These are phyloP conservation scores for Chlorospingus semifuscus DNA, from an alignment of 2,797 vertebrate species.

Conservation along the genomic window DNA sequence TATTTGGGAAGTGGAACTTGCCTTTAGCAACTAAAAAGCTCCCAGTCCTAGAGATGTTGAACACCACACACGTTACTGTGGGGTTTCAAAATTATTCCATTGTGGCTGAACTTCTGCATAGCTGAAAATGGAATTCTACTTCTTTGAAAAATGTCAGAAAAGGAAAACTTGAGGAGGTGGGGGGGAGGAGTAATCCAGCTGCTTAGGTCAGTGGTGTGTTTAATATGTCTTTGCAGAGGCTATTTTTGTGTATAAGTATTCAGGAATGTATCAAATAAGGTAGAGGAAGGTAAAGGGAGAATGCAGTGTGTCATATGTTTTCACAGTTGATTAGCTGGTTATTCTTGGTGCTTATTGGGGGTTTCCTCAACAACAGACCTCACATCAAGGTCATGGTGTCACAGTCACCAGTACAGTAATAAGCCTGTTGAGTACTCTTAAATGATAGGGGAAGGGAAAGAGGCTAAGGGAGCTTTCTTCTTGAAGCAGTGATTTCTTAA, in stretches of 20 bases:
- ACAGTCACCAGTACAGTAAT: not conserved
- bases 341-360: not conserved
- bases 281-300: not conserved
- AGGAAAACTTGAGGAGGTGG: not conserved
- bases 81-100: not conserved
- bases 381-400: not conserved
- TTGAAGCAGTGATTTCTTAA: conserved; percentile 18
- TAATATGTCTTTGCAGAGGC: not conserved
- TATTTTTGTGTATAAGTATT: not conserved
- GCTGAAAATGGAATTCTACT: not conserved
- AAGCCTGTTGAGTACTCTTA: not conserved
- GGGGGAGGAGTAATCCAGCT: not conserved
- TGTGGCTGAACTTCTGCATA: not conserved
- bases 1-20: not conserved
- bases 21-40: not conserved
- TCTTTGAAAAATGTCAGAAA: not conserved
- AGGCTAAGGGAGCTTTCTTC: not conserved
- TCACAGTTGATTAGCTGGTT: not conserved
- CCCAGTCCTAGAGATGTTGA: not conserved
- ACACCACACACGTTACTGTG: not conserved
- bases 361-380: not conserved
- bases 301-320: not conserved
- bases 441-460: not conserved
- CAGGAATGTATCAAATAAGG: not conserved
- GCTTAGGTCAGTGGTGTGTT: not conserved